Conservation (phyloP, 2,888 invertebrate species). For the Polydrusus pterygomalis region DNA sequence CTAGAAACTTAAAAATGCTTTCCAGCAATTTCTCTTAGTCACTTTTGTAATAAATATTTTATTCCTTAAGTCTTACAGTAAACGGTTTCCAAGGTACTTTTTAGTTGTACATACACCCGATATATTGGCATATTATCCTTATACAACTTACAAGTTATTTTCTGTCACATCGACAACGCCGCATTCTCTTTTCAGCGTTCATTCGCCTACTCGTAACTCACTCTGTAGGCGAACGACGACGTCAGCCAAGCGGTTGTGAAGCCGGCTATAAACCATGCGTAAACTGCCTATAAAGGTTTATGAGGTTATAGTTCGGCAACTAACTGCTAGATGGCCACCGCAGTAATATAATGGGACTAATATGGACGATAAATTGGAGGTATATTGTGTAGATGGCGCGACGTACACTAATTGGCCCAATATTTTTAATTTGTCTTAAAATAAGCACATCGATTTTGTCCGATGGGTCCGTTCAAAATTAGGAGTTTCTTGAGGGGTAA, state of each 20-base stretch:
- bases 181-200: not conserved
- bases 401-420: not conserved
- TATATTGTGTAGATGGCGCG: conserved; percentile 55
- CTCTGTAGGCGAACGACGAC: conserved; percentile 51
- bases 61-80: too few relatives aligned
- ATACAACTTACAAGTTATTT: not conserved
- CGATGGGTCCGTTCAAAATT: too few relatives aligned
- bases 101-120: too few relatives aligned
- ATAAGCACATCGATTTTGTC: not conserved
- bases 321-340: conserved; percentile 69
- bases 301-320: conserved; percentile 66
- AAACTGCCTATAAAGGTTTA: conserved; percentile 58
- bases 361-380: conserved; percentile 38
- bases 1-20: too few relatives aligned
- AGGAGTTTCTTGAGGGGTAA: too few relatives aligned
- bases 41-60: too few relatives aligned
- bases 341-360: conserved; percentile 29
- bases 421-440: not conserved
- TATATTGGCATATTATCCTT: too few relatives aligned
- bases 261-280: conserved; percentile 59
- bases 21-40: too few relatives aligned
- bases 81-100: too few relatives aligned
- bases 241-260: conserved; percentile 59
- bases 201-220: conserved; percentile 49
- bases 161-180: conserved; percentile 16